Base-by-base conservation (phyloP, 2,113 vertebrate species). In the Anser cygnoides region DNA sequence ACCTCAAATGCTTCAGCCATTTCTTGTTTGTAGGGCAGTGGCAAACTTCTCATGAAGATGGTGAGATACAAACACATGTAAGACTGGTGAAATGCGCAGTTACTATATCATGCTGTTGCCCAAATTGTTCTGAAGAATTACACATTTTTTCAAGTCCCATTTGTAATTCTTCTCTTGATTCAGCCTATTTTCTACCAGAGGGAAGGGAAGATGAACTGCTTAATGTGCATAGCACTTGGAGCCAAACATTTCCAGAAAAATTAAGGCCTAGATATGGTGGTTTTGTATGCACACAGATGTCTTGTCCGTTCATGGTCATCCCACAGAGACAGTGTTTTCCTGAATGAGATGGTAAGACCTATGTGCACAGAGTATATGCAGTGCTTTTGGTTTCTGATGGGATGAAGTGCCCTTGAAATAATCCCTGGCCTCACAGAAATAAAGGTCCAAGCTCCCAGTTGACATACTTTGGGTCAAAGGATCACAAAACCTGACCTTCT, bases 251-350 rank as follows among this genome's bases (percentile, higher is more conserved):
- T 91, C 84, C 79, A 74, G 25, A 91, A 89, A 62, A 95, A 89
- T 83, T 74, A 90, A 39, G 14, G n/a, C 29, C 50, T 66, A 95
- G 67, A 62, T 44, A 9, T 33, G 46, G 22, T 87, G 72, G 66
- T 93, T 91, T 91, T 84, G 21, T 77, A 94, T 90, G 59, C 37
- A 52, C 84, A 55, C 50, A 59, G 82, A 86, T 91, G 46, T 65
- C 65, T 80, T 88, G 85, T 86, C 72, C 90, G 68, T 13, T 46
- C 52, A 8, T 52, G 52, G 46, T n/a, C 59, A 63, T 76, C 31
- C 75, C 59, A 66, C 25, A 71, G 67, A 77, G 63, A 46, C 0
- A 52, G 33, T 16, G 49, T 70, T 94, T 80, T 39, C 41, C 11
- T 91, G 37, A 85, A 67, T 43, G 41, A 5, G 15, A 66, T 41